Percentiles rank a stretch among this genome's conserved stretches.
These are phyloP conservation scores for Ictalurus furcatus DNA, from an alignment of 2,113 vertebrate species.

Conservation along the genomic window DNA sequence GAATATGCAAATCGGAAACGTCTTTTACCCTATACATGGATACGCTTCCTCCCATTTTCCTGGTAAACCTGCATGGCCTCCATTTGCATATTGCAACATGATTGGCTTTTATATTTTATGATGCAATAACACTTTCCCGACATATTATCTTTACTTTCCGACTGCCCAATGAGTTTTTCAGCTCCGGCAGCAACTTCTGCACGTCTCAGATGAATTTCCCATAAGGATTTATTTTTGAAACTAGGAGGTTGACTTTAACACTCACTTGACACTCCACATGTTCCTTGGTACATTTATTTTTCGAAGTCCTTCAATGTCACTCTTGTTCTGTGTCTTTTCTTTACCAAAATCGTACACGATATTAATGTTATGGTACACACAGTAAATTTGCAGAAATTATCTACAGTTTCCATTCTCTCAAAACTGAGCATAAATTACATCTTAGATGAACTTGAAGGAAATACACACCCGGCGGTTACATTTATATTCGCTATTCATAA, in stretches of 20 bases:
- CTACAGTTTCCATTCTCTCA: no score
- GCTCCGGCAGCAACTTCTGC: neutral
- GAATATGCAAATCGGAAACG: neutral
- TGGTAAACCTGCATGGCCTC: neutral
- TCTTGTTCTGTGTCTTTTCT: neutral
- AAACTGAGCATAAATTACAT: neutral
- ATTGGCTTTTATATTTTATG: neutral
- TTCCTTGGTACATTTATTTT: neutral
- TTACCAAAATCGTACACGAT: neutral
- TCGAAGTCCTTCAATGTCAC: neutral
- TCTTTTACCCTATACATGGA: neutral
- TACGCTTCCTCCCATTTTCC: neutral
- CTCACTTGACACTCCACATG: neutral
- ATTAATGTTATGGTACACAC: no score
- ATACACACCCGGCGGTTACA: neutral
- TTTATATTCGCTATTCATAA: neutral
- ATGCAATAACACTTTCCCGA: neutral
- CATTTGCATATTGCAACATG: neutral
- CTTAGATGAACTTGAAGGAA: neutral
- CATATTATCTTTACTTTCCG: neutral
- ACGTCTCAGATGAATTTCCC: neutral
- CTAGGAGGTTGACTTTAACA: neutral
- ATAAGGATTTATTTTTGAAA: neutral
- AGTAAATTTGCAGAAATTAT: no score
- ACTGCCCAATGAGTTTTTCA: neutral